phyloP scores from a whole-genome alignment of 1,140 invertebrate species.

The Andrena cerasifolii region DNA sequence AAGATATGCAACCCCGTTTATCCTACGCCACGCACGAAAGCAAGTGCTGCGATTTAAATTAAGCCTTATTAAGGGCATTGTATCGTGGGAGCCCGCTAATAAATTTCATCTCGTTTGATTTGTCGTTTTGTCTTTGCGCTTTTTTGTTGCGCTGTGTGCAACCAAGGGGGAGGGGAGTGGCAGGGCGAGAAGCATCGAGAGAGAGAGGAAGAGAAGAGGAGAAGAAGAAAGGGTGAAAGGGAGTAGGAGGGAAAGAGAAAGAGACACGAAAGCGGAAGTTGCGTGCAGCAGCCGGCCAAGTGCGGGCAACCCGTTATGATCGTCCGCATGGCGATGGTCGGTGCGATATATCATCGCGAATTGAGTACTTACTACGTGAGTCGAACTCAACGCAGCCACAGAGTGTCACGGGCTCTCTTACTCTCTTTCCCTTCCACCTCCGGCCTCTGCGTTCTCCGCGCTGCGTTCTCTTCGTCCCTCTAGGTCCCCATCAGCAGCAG shows the following conservation, averaged over 20 bases:
- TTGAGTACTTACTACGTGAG: constrained; percentile 75
- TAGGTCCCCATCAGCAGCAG: neutral
- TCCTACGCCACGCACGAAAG: constrained; percentile 8
- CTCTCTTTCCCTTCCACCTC: constrained; percentile 41
- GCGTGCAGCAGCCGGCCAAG: constrained; percentile 71
- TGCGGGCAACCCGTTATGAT: constrained; percentile 73
- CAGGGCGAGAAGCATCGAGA: neutral
- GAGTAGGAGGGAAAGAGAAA: constrained; percentile 28
- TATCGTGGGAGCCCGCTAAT: constrained; percentile 38
- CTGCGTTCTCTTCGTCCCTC: neutral
- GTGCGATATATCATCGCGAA: constrained; percentile 76
- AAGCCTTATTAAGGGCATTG: constrained; percentile 62
- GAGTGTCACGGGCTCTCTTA: constrained; percentile 64
- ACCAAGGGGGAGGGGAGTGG: neutral
- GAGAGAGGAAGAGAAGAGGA: neutral
- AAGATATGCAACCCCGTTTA: constrained; percentile 1
- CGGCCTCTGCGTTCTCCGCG: constrained; percentile 30
- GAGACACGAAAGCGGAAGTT: constrained; percentile 70
- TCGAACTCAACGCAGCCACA: constrained; percentile 74
- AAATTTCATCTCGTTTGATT: constrained; percentile 57
- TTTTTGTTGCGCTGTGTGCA: constrained; percentile 15
- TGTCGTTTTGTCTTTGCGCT: neutral
- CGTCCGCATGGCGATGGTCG: constrained; percentile 68
- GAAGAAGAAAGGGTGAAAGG: neutral
- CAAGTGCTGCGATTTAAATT: constrained; percentile 51